Base-by-base conservation (phyloP, 2,888 invertebrate genomes). In the Drosophila subquinaria region DNA sequence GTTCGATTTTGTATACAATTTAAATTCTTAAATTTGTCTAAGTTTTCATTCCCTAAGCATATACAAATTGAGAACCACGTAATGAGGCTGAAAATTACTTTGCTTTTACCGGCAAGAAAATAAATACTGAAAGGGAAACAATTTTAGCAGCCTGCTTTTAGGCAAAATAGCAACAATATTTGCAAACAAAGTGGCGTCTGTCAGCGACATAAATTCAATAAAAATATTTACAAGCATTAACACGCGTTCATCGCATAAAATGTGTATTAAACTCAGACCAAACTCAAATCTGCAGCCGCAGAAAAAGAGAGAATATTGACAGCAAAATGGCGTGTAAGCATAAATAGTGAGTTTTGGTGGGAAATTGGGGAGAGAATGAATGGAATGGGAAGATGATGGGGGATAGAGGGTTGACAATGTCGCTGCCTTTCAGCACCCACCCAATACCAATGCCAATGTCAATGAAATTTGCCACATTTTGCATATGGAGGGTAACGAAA, bases 211-310 rank as follows among this genome's bases (percentile, higher is more conserved):
- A 85, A 89, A 89, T 88, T 90, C 89, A 91, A 90, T 90, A 90
- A 88, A 91, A 90, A 90, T 91, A 90, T 90, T 90, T 89, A 89
- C 90, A 88, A 76, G 79, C 88, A 88, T 88, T 89, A 90, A 90
- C 88, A 90, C 82, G 89, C 89, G 80, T 77, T 83, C 63, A 60
- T 73, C 64, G 70, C 84, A 73, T 79, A 73, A 80, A 79, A 64
- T 75, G 59, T 55, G 42, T 42, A 64, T 45, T 48, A 52, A 43
- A 51, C 62, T 56, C 45, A 56, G 40, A 36, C 47, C 51, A 73
- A 62, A 62, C 61, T 52, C 64, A 65, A 59, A 69, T 67, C 60
- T 73, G 42, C 45, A 50, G 40, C 62, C 73, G 42, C 64, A 73
- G 73, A 78, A 76, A 76, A 73, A 83, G 36, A 60, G 67, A 79